Percentiles rank a stretch among this genome's conserved stretches.
These are phyloP conservation scores for Scatophagus argus DNA, from an alignment of 2,113 vertebrate genomes.

Conservation along the genomic window DNA sequence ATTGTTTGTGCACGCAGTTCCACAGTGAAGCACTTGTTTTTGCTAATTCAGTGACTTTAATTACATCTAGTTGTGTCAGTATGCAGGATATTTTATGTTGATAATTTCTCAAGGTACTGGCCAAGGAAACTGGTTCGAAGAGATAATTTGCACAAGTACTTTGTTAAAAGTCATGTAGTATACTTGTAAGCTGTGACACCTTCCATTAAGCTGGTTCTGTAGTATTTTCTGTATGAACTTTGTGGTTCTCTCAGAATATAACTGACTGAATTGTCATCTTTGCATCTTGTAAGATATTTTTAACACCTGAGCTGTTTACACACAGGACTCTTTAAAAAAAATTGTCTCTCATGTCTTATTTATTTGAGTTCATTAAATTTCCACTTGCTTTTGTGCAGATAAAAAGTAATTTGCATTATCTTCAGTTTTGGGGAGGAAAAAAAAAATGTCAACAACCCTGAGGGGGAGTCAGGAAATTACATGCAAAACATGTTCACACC, in stretches of 20 bases:
- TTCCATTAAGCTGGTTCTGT: constrained; percentile 18
- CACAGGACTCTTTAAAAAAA: not conserved
- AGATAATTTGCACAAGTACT: constrained; percentile 18
- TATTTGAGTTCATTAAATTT: constrained; percentile 52
- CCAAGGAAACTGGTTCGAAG: constrained; percentile 42
- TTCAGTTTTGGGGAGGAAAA: constrained; percentile 8
- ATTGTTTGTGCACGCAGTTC: constrained; percentile 7
- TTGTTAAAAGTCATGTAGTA: constrained; percentile 33
- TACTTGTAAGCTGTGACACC: constrained; percentile 51
- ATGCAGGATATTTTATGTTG: constrained; percentile 36
- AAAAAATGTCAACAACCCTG: constrained; percentile 40
- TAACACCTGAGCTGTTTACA: constrained; percentile 22
- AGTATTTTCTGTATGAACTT: constrained; percentile 9
- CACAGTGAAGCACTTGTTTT: constrained; percentile 33
- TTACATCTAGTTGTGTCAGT: constrained; percentile 7
- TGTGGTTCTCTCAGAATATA: constrained; percentile 10
- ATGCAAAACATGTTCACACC: constrained; percentile 61
- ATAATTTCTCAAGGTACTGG: constrained; percentile 18
- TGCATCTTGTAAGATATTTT: constrained; percentile 28
- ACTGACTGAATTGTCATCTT: constrained; percentile 2
- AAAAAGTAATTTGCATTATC: constrained; percentile 32
- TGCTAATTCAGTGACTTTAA: not conserved
- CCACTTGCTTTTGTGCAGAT: constrained; percentile 20
- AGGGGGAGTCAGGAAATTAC: constrained; percentile 52
- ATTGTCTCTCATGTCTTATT: constrained; percentile 39